Evolutionary conservation across 23 tunicate genomes (phyloP), one percentile per base, ranked within the genome.

Genomic region (Aplidium turbinatum): DNA sequence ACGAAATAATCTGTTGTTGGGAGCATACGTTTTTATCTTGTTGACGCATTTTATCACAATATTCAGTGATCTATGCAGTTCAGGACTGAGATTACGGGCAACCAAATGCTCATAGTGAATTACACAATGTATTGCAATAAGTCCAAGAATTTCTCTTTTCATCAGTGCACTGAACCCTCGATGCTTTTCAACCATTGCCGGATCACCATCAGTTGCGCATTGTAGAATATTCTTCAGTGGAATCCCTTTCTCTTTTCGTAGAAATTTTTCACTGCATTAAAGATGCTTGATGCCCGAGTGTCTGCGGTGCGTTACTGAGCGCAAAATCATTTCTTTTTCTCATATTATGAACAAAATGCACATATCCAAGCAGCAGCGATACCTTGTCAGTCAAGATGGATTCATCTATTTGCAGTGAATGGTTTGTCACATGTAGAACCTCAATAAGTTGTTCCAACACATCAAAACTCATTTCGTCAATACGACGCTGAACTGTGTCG

Each of bases 181-280:
- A 67, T 67, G 73, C 73, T 67, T 68, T 18, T 78, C 82, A 77
- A 68, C 82, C 78, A 77, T 77, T 45, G 82, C 78, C 35, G 82
- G 42, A 40, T 78, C 82, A 68, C 82, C 78, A 42, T 77, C 78
- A 16, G 82, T 77, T 77, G 76, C 82, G 31, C 82, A 77, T 65
- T 68, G 60, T 60, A 68, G 31, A 39, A 77, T 77, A 47, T 77
- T 77, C 31, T 64, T 1, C 75, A 66, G 39, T 64, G 82, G 74
- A 23, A 75, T 75, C 39, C 38, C 52, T 3, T 38, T 38, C 40
- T 77, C 74, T 0, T n/a, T 0, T 64, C 74, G 25, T 38, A 68
- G 47, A 38, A 67, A 35, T 33, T 67, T 23, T 67, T 54, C 26
- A 67, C 73, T 67, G 73, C 52, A 67, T 39, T 39, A 65, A 77